Base-by-base conservation (phyloP, 2,113 vertebrate genomes). In the Mystacornis crossleyi region DNA sequence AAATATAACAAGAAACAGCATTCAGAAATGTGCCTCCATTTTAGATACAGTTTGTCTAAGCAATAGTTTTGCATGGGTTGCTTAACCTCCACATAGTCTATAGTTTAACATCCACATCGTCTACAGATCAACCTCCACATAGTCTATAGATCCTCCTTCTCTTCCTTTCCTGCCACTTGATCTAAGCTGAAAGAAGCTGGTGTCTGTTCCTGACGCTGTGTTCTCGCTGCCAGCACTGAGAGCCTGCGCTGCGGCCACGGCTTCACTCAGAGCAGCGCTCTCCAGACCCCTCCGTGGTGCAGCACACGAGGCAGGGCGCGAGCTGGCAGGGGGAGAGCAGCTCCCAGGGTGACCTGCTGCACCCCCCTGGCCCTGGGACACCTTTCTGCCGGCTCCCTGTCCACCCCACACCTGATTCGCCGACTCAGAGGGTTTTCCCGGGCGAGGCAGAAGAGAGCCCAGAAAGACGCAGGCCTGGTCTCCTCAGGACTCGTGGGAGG, bases 281-380 rank as follows among this genome's bases (percentile, higher is more conserved):
- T 11, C 8, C 7, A 0, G 2, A 14, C 6, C 25, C 15, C 4
- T 8, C 9, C 8, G 8, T 25, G 36, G 66, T 1, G 0, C 1
- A 5, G 55, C 50, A 20, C 19, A 5, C 0, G 2, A 24, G 45
- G 71, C 47, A 47, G 66, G 54, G 45, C 1, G 2, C 2, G 17
- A 26, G 43, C 38, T 25, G 60, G 50, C 15, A 36, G 18, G 31
- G n/a, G 25, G 45, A 66, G 26, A 61, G 2, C n/a, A n/a, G 31
- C 29, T 51, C 42, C 31, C 43, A 2, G 13, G 14, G 36, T 2
- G 6, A 40, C 12, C 10, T 33, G 13, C 45, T 71, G 14, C 12
- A 4, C n/a, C 38, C 65, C 28, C 20, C 28, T 7, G 6, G 25
- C 9, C 53, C 71, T 18, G 13, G 0, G 1, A 20, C 13, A 34